Evolutionary conservation across 2,797 vertebrate species (phyloP).

Genomic region (Myotis planiceps): DNA sequence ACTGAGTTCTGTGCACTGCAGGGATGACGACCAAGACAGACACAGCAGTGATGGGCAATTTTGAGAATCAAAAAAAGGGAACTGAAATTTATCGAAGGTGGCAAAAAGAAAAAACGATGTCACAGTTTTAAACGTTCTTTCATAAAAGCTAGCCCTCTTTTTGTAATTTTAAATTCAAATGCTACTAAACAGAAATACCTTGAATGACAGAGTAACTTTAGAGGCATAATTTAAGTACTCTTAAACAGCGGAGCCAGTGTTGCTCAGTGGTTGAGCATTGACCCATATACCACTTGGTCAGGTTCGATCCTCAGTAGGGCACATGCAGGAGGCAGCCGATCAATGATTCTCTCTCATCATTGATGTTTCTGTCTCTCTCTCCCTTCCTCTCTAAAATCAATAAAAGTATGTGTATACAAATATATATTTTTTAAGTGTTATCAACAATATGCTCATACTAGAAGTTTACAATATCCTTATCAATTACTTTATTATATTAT

Average conservation of each 20-base stretch:
- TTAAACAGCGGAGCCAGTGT: too few species aligned
- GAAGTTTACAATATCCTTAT: background rate
- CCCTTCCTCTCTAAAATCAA: too few species aligned
- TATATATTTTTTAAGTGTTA: background rate
- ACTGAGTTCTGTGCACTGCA: background rate
- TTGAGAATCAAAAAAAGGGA: background rate
- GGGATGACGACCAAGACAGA: background rate
- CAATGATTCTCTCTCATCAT: too few species aligned
- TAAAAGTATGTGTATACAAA: too few species aligned
- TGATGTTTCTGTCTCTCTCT: too few species aligned
- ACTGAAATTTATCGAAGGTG: background rate
- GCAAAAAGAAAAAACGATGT: background rate
- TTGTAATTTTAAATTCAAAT: background rate
- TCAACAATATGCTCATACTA: background rate
- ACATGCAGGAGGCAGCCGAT: too few species aligned
- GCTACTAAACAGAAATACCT: background rate
- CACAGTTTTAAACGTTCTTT: background rate
- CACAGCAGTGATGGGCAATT: background rate
- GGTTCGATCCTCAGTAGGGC: too few species aligned
- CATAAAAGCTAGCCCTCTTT: slow-evolving; percentile 6
- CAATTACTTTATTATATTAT: background rate
- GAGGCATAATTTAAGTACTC: background rate
- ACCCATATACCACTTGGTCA: too few species aligned
- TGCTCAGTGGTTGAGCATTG: too few species aligned
- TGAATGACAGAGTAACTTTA: background rate